Conservation (phyloP, 2,797 vertebrate species). For the Poeciliopsis paucimaculata region DNA sequence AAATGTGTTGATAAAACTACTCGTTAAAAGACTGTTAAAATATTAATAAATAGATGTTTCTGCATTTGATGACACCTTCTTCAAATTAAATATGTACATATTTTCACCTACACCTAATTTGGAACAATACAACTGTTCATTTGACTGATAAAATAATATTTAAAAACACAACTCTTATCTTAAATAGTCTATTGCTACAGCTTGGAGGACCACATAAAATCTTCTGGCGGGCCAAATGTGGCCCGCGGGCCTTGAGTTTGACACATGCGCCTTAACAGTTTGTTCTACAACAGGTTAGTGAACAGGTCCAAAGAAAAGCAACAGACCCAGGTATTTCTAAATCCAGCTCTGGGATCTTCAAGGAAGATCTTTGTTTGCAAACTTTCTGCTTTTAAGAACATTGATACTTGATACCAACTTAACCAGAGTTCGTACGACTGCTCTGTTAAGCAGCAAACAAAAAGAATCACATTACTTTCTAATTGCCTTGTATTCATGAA, state of each 20-base stretch:
- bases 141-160: no score
- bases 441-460: slow-evolving; percentile 54
- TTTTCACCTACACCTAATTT: no score
- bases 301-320: slow-evolving; percentile 34
- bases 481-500: slow-evolving; percentile 30
- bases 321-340: slow-evolving; percentile 42
- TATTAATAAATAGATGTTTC: no score
- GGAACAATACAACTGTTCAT: no score
- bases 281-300: slow-evolving; percentile 14
- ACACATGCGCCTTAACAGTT: slow-evolving; percentile 1
- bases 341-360: slow-evolving; percentile 45
- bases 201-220: not conserved
- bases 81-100: no score
- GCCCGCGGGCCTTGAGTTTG: no score
- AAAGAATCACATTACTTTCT: slow-evolving; percentile 32
- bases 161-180: no score
- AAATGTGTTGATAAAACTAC: no score
- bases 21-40: no score
- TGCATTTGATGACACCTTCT: no score
- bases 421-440: slow-evolving; percentile 29
- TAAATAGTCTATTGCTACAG: no score
- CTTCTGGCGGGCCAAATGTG: not conserved
- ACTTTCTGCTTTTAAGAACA: slow-evolving; percentile 39
- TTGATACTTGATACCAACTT: slow-evolving; percentile 45
- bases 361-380: slow-evolving; percentile 65